These are phyloP conservation scores for Arrhopalites spinosus DNA, from an alignment of 2,888 invertebrate species.

Conservation along the genomic window DNA sequence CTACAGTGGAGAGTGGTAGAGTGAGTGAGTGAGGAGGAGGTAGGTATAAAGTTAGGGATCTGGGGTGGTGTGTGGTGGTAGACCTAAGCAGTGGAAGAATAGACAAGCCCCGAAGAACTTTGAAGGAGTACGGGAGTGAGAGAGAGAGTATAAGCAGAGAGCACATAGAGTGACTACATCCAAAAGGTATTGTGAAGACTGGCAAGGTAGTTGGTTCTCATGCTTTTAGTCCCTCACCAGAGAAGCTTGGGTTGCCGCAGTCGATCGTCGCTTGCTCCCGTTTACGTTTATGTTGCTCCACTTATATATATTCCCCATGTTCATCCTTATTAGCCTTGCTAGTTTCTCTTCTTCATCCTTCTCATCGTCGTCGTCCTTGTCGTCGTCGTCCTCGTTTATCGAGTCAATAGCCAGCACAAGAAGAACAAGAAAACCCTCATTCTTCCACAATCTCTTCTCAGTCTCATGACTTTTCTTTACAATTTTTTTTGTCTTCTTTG, in stretches of 20 bases:
- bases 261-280: slow-evolving; percentile 38
- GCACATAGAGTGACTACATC: too few species aligned
- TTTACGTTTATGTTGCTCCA: slow-evolving; percentile 41
- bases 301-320: slow-evolving; percentile 32
- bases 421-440: not conserved
- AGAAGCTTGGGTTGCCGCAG: slow-evolving; percentile 36
- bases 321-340: not conserved
- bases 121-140: not conserved
- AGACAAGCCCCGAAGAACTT: slow-evolving; percentile 14
- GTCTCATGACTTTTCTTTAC: not conserved
- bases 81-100: too few species aligned
- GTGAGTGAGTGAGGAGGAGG: slow-evolving; percentile 17
- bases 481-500: too few species aligned
- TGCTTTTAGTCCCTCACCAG: slow-evolving; percentile 28
- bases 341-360: too few species aligned
- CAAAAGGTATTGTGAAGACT: too few species aligned
- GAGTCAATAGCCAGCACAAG: not conserved
- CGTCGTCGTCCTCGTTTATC: not conserved
- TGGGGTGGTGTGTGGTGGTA: too few species aligned
- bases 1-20: slow-evolving; percentile 9
- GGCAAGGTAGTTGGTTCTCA: too few species aligned
- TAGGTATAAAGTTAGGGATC: not conserved
- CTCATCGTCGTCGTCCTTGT: too few species aligned
- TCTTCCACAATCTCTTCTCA: not conserved
- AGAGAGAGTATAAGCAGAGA: not conserved